Conservation (phyloP, 2,113 vertebrate genomes). For the Laticauda laticaudata region DNA sequence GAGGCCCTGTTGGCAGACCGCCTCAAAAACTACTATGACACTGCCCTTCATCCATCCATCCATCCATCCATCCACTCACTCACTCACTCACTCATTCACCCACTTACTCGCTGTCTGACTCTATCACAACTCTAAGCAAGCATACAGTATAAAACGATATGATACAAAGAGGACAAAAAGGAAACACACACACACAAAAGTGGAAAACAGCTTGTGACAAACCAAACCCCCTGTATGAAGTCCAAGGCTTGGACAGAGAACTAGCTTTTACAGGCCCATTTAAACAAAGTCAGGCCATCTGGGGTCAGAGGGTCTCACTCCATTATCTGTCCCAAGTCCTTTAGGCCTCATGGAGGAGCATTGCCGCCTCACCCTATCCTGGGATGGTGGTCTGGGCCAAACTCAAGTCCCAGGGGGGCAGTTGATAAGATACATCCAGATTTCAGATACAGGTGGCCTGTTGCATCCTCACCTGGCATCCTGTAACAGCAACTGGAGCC, state of each 20-base stretch:
- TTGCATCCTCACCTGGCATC: not conserved
- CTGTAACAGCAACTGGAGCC: not conserved
- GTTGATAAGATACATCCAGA: not conserved
- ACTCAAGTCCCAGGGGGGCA: not conserved
- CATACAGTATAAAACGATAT: not conserved
- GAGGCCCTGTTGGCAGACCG: not conserved
- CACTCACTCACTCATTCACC: not conserved
- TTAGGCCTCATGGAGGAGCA: not conserved
- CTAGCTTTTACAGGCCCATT: not conserved
- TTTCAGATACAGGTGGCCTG: not conserved
- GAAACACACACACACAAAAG: not conserved
- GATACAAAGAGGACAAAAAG: not conserved
- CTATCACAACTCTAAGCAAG: not conserved
- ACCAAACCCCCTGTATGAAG: not conserved
- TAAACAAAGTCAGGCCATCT: not conserved
- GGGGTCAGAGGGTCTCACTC: not conserved
- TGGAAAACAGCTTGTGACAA: not conserved
- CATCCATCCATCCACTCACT: not conserved
- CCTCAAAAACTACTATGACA: not conserved
- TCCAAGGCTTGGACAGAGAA: not conserved
- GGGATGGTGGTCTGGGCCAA: not conserved
- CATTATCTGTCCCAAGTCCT: not conserved
- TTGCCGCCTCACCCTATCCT: not conserved
- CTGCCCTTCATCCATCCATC: not conserved
- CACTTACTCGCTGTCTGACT: not conserved